Conservation (phyloP, 2,888 invertebrate species). For the Nephrotoma appendiculata region DNA sequence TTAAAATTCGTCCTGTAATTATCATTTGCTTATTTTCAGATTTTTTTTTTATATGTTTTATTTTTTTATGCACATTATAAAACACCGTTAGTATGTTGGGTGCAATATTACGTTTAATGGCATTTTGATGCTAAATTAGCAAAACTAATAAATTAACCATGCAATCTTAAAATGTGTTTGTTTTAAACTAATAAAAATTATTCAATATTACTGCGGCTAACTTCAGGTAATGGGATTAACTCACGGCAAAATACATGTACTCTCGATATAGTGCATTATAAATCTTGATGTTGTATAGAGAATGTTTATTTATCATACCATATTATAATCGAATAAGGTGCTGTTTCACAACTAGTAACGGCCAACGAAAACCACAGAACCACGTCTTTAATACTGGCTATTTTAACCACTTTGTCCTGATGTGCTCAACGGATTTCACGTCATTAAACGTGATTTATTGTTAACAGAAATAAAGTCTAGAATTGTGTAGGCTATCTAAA, state of each 20-base stretch:
- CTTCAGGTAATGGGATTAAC: not conserved
- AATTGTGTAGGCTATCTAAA: no score
- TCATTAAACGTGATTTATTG: no score
- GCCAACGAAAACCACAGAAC: no score
- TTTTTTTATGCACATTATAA: not conserved
- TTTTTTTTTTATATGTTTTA: not conserved
- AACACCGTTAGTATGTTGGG: not conserved
- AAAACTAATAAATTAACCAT: not conserved
- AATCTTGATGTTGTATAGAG: no score
- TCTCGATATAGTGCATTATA: no score
- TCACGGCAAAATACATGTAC: not conserved
- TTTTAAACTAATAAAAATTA: not conserved
- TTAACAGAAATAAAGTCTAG: no score
- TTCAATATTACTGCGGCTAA: not conserved
- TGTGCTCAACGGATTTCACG: no score
- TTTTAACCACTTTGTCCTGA: no score
- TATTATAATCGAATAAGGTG: no score
- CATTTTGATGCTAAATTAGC: not conserved
- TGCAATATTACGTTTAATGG: not conserved
- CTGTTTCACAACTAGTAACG: no score
- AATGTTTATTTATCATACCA: no score
- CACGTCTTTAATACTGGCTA: no score
- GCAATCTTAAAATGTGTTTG: not conserved
- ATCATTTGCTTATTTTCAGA: not conserved
- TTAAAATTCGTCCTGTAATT: not conserved